These are phyloP conservation scores for Machimus rusticus DNA, from an alignment of 2,888 invertebrate genomes.

Conservation along the genomic window DNA sequence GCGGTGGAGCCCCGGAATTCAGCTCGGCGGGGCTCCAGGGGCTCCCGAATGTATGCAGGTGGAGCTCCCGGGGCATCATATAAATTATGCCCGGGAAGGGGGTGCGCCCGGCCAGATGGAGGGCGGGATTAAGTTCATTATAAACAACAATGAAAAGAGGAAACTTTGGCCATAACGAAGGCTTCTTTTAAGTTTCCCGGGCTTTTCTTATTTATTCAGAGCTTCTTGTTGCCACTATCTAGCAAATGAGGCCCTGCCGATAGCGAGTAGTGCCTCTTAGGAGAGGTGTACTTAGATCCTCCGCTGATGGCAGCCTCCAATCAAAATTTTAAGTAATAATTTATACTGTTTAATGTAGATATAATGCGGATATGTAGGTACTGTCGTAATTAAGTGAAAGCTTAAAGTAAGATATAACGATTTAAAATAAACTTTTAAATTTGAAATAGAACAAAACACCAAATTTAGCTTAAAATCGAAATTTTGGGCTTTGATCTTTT, in stretches of 20 bases:
- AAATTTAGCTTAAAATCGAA: too few relatives aligned
- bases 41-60: neutral
- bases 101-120: neutral
- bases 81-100: neutral
- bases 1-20: too few relatives aligned
- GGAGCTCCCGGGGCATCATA: neutral
- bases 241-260: neutral
- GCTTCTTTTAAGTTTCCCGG: neutral
- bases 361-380: neutral
- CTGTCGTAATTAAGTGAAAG: neutral
- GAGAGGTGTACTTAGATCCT: neutral
- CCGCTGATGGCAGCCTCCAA: neutral
- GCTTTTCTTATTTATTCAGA: neutral
- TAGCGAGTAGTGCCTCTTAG: neutral
- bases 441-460: too few relatives aligned
- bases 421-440: too few relatives aligned
- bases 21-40: neutral
- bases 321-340: neutral
- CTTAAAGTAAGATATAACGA: neutral
- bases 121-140: slow-evolving; percentile 1
- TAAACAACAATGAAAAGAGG: neutral
- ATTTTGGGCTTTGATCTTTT: too few relatives aligned
- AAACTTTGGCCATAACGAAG: slow-evolving; percentile 20
- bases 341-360: neutral
- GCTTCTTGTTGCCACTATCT: neutral